Conservation (phyloP, 2,113 vertebrate genomes). For the Menura novaehollandiae region DNA sequence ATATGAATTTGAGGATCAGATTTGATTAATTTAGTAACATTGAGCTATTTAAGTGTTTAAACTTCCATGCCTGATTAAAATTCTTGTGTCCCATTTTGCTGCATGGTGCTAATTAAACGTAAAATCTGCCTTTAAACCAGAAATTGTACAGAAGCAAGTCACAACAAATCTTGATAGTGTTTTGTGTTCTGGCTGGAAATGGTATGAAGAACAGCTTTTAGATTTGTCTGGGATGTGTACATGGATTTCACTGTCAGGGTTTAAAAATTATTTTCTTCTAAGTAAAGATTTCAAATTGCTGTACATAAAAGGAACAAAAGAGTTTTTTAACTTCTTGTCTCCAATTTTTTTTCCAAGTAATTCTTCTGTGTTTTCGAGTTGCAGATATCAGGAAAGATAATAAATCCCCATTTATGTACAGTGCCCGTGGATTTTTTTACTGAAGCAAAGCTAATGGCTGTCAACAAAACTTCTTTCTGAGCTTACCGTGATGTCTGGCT, state of each 20-base stretch:
- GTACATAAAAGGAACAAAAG: background rate
- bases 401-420: background rate
- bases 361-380: background rate
- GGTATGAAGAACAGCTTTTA: background rate
- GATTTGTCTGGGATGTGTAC: background rate
- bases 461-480: background rate
- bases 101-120: background rate
- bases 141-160: slow-evolving; percentile 13
- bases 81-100: background rate
- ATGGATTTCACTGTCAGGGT: background rate
- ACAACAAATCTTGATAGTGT: slow-evolving; percentile 13
- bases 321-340: background rate
- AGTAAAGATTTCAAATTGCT: background rate
- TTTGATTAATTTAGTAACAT: background rate
- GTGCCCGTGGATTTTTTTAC: background rate
- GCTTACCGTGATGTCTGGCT: background rate
- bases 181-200: background rate
- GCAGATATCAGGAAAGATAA: background rate
- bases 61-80: background rate
- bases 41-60: background rate
- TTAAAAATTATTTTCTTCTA: background rate
- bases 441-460: background rate
- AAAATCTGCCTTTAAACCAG: background rate
- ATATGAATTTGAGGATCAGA: background rate
- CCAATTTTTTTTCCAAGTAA: background rate